Conservation (phyloP, 1,140 invertebrate genomes). For the Sesamia nonagrioides region DNA sequence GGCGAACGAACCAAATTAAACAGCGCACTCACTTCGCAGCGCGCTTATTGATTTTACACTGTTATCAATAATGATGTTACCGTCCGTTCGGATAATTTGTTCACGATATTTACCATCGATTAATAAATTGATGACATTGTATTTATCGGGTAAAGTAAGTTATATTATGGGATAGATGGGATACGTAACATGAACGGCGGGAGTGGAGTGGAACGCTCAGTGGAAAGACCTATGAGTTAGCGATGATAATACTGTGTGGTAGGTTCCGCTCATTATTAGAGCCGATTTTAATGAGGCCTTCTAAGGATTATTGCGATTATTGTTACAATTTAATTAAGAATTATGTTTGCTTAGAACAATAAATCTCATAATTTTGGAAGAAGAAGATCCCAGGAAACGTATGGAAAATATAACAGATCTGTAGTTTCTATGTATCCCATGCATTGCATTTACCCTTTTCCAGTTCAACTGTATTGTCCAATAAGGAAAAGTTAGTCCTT, state of each 20-base stretch:
- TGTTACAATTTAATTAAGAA: background rate
- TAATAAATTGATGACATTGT: slow-evolving; percentile 36
- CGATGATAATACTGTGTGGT: background rate
- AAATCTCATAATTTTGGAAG: background rate
- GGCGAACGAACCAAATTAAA: slow-evolving; percentile 25
- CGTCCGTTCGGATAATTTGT: slow-evolving; percentile 42
- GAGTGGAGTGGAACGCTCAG: background rate
- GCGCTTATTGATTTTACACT: slow-evolving; percentile 38
- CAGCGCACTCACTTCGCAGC: background rate
- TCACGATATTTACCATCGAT: slow-evolving; percentile 29
- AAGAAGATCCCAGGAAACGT: too few relatives aligned
- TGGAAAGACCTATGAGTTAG: background rate
- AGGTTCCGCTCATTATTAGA: slow-evolving; percentile 20
- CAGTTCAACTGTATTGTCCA: background rate
- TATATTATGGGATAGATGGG: slow-evolving; percentile 7
- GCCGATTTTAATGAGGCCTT: slow-evolving; percentile 17
- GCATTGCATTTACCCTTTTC: background rate
- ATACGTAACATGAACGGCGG: slow-evolving; percentile 7
- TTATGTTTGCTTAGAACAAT: background rate
- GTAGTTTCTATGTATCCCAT: background rate
- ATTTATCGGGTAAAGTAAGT: slow-evolving; percentile 22
- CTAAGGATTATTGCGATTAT: background rate
- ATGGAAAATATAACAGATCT: too few relatives aligned
- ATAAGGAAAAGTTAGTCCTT: background rate
- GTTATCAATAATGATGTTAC: slow-evolving; percentile 42